Percentiles rank a stretch among this genome's conserved stretches.
Evolutionary conservation across 2,113 vertebrate species (phyloP).

Genomic region (Neotragus moschatus): DNA sequence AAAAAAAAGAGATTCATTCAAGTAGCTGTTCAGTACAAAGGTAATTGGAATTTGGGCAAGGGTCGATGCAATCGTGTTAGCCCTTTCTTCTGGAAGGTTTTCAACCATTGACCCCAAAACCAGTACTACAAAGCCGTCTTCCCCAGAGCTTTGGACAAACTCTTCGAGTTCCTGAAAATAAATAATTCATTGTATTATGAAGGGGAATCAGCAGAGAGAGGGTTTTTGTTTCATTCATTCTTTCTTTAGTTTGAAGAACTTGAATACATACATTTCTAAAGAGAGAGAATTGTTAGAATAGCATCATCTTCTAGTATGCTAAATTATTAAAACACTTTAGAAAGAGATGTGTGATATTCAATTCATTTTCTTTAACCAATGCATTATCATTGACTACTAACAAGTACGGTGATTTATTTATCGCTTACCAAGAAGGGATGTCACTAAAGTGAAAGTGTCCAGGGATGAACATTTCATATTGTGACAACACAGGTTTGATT

Average conservation of each 20-base stretch:
- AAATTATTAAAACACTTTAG: neutral
- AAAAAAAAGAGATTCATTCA: neutral
- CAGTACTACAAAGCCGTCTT: constrained; percentile 85
- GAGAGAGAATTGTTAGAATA: neutral
- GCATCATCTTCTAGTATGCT: neutral
- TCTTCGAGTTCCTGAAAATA: constrained; percentile 84
- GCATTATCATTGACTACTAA: neutral
- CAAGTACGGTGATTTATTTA: neutral
- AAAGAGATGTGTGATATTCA: neutral
- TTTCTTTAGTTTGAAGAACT: neutral
- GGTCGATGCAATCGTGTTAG: constrained; percentile 81
- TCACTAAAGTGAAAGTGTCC: neutral
- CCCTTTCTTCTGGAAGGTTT: constrained; percentile 83
- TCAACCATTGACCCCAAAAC: constrained; percentile 84
- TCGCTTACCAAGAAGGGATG: neutral
- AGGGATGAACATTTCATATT: neutral
- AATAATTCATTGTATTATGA: neutral
- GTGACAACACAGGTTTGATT: neutral
- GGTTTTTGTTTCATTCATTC: neutral
- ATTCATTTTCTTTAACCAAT: neutral
- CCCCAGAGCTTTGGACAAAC: constrained; percentile 77
- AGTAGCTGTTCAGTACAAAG: neutral
- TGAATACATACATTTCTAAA: neutral
- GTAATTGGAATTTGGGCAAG: constrained; percentile 82
- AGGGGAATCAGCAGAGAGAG: neutral